phyloP scores from a whole-genome alignment of 1,140 invertebrate genomes.

The Pseudoatta argentina region DNA sequence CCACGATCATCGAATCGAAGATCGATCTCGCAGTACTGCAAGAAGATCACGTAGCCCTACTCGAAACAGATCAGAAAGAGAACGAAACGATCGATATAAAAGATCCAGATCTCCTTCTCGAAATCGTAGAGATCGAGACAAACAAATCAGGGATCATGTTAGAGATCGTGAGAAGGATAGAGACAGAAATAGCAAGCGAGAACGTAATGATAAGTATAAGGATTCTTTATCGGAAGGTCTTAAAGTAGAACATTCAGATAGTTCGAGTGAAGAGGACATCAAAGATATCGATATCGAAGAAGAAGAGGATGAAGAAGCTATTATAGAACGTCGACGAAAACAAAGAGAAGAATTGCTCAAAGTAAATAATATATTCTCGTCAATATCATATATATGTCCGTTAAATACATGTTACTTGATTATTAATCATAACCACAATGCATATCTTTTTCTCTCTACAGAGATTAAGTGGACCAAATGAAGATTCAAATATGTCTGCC shows the following conservation, averaged over 20 bases:
- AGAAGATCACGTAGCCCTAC: slow-evolving; percentile 82
- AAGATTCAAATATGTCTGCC: slow-evolving; percentile 88
- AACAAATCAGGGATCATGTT: slow-evolving; percentile 65
- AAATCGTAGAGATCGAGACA: slow-evolving; percentile 81
- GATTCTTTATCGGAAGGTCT: slow-evolving; percentile 95
- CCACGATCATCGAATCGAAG: slow-evolving; percentile 76
- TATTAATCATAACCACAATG: background rate
- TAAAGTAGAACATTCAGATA: slow-evolving; percentile 88
- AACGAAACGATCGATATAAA: slow-evolving; percentile 79
- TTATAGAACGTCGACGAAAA: slow-evolving; percentile 96
- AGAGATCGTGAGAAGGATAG: slow-evolving; percentile 83
- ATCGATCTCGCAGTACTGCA: slow-evolving; percentile 75
- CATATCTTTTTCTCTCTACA: slow-evolving; percentile 65
- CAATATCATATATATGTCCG: background rate
- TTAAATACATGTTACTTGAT: slow-evolving; percentile 4
- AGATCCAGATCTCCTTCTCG: slow-evolving; percentile 81
- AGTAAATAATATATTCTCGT: slow-evolving; percentile 84
- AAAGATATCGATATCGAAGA: slow-evolving; percentile 93
- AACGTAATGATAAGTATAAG: slow-evolving; percentile 90
- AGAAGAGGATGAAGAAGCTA: slow-evolving; percentile 97
- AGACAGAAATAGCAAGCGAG: slow-evolving; percentile 84
- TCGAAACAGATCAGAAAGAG: slow-evolving; percentile 76
- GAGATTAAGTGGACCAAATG: slow-evolving; percentile 88
- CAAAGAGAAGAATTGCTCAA: slow-evolving; percentile 96
- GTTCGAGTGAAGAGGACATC: slow-evolving; percentile 90